phyloP scores from a whole-genome alignment of 2,797 vertebrate genomes.

The Protonibea diacanthus region DNA sequence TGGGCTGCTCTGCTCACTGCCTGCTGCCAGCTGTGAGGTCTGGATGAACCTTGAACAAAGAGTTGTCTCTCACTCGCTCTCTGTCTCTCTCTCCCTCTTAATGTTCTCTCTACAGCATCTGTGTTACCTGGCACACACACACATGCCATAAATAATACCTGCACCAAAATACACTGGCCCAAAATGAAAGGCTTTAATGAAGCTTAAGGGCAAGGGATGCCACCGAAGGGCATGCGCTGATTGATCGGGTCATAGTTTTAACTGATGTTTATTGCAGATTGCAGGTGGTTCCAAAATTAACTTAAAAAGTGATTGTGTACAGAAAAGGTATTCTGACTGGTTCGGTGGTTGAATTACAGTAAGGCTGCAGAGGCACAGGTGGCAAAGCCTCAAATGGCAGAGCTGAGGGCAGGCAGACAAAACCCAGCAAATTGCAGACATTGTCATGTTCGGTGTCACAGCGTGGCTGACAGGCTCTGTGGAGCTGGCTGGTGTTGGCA shows the following conservation, averaged over 20 bases:
- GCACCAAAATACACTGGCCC: conserved; percentile 71
- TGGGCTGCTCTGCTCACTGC: conserved; percentile 67
- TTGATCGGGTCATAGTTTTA: conserved; percentile 75
- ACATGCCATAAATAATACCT: conserved; percentile 79
- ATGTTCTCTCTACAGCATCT: conserved; percentile 77
- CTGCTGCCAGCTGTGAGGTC: conserved; percentile 80
- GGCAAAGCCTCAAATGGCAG: conserved; percentile 80
- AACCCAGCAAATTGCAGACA: conserved; percentile 81
- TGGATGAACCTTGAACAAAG: conserved; percentile 79
- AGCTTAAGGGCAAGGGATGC: conserved; percentile 76
- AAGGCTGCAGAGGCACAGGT: conserved; percentile 74
- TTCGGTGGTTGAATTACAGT: conserved; percentile 72
- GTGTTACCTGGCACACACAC: conserved; percentile 76
- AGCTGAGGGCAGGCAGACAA: conserved; percentile 75
- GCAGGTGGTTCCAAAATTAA: conserved; percentile 76
- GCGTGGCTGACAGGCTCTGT: conserved; percentile 77
- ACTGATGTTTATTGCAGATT: conserved; percentile 78
- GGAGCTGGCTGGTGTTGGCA: conserved; percentile 67
- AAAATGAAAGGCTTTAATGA: conserved; percentile 81
- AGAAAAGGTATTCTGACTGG: conserved; percentile 53
- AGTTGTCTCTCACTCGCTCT: conserved; percentile 68
- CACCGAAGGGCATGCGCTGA: conserved; percentile 69
- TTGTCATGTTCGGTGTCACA: conserved; percentile 81
- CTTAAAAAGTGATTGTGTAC: conserved; percentile 73
- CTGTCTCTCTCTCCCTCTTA: conserved; percentile 68